phyloP scores from a whole-genome alignment of 1,140 invertebrate genomes.

The Musca vetustissima region DNA sequence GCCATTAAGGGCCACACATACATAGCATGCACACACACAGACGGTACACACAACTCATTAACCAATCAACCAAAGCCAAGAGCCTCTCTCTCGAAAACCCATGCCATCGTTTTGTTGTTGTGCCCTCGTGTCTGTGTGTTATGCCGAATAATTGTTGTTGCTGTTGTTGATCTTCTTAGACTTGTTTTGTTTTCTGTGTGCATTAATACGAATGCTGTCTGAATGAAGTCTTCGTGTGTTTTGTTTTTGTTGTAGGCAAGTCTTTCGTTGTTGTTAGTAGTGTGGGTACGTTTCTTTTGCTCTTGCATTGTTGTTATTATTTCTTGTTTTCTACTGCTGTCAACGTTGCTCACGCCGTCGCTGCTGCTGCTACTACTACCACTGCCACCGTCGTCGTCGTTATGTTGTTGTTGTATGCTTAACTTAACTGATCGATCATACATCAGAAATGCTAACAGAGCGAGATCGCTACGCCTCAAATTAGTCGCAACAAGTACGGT shows the following conservation, averaged over 20 bases:
- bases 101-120: not conserved
- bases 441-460: slow-evolving; percentile 18
- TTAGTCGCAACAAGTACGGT: slow-evolving; percentile 53
- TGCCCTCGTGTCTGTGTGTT: no score
- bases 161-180: not conserved
- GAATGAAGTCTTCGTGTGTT: not conserved
- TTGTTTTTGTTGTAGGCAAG: not conserved
- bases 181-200: not conserved
- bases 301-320: not conserved
- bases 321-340: no score
- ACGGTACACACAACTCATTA: not conserved
- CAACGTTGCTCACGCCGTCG: no score
- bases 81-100: not conserved
- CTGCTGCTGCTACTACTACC: no score
- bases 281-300: not conserved
- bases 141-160: no score
- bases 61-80: not conserved
- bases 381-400: no score
- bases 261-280: not conserved
- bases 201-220: slow-evolving; percentile 6
- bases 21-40: slow-evolving; percentile 1
- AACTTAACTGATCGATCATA: slow-evolving; percentile 21
- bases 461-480: slow-evolving; percentile 26
- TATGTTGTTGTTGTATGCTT: slow-evolving; percentile 4
- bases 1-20: slow-evolving; percentile 51